phyloP scores from a whole-genome alignment of 2,888 invertebrate genomes.

The Idaea dimidiata region DNA sequence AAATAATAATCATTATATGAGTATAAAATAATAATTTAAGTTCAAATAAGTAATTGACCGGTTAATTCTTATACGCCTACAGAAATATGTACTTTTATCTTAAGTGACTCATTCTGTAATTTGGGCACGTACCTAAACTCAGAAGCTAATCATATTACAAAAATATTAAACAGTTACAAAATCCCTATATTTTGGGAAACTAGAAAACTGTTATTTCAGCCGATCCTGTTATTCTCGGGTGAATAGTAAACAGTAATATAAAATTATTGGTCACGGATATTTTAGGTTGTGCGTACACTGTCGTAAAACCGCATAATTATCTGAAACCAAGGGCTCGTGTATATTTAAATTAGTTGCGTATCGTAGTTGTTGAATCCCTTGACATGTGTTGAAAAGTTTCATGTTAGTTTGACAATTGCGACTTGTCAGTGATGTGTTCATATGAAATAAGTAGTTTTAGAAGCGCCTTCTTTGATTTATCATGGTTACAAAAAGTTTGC shows the following conservation, averaged over 20 bases:
- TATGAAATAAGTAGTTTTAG: too few species aligned
- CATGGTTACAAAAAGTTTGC: too few species aligned
- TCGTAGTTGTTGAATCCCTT: not conserved
- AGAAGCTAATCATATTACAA: not conserved
- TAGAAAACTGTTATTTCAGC: slow-evolving; percentile 9
- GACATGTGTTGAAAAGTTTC: not conserved
- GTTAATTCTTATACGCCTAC: not conserved
- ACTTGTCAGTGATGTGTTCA: not conserved
- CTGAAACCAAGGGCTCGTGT: slow-evolving; percentile 22
- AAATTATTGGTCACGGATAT: slow-evolving; percentile 17
- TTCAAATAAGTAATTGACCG: not conserved
- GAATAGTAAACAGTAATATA: slow-evolving; percentile 9
- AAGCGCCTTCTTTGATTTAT: too few species aligned
- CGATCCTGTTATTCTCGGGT: not conserved
- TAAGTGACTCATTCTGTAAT: not conserved
- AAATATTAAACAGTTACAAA: slow-evolving; percentile 20
- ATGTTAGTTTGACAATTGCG: not conserved
- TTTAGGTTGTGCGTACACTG: slow-evolving; percentile 24
- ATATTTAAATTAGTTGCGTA: slow-evolving; percentile 7
- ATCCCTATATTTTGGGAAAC: slow-evolving; percentile 13
- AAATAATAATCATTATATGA: too few species aligned
- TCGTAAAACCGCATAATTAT: slow-evolving; percentile 22
- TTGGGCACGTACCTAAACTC: not conserved
- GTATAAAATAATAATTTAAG: too few species aligned
- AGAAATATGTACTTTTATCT: not conserved